Base-by-base conservation (phyloP, 2,113 vertebrate species). In the Xiphophorus maculatus region DNA sequence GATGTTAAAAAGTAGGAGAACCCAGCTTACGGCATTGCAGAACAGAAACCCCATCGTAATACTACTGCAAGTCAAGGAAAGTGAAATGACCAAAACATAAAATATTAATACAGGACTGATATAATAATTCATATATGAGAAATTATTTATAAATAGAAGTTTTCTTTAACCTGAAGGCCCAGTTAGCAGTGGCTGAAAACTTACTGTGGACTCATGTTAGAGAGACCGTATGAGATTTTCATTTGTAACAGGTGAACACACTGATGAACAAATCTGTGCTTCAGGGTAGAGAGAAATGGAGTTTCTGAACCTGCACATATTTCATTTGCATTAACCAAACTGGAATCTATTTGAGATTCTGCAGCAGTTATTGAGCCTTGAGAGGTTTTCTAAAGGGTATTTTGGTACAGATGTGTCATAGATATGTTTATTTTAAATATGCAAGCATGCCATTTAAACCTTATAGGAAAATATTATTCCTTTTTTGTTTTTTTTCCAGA, bases 1-100 rank as follows among this genome's bases (percentile, higher is more conserved):
- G 48, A 69, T 79, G 77, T 85, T 89, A 85, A 89, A 58, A 88
- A 88, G 82, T 70, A 54, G 67, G 75, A 86, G 69, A 78, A 88
- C 84, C 80, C 70, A 73, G 66, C 48, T 66, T 58, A 64, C 63
- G 68, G 60, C 77, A 84, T 69, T 73, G 71, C 69, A 28, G 54
- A 69, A 75, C 51, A 67, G 80, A 69, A 77, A 40, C 76, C 66
- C 70, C 63, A 75, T 71, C 67, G 69, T 71, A 62, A 66, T 44
- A 65, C 48, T 73, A 74, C 51, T 71, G 70, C 66, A 84, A 66
- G 84, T 7, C 9, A 76, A 76, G 13, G 19, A 40, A 15, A 73
- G 65, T n/a, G 79, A 51, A 74, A 77, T 74, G 71, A 58, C 25
- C 22, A n/a, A 58, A n/a, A 58, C 25, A 58, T 54, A 42, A 37